phyloP scores from a whole-genome alignment of 2,113 vertebrate genomes.

The Notothenia coriiceps region DNA sequence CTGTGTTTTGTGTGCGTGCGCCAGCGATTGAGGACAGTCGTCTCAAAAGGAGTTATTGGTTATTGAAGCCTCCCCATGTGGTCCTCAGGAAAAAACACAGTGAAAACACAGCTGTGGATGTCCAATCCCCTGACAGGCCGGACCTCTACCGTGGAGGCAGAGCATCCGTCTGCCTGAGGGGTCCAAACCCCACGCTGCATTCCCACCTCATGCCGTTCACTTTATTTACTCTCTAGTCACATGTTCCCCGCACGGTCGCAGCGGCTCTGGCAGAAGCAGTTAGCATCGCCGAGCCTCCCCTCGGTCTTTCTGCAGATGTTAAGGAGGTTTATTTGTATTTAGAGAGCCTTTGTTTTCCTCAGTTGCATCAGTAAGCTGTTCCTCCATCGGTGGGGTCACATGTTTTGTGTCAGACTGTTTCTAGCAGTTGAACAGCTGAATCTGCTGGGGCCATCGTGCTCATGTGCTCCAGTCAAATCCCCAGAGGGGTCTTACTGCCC shows the following conservation, averaged over 20 bases:
- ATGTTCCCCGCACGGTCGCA: constrained; percentile 52
- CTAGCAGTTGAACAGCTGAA: constrained; percentile 57
- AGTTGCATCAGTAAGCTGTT: constrained; percentile 72
- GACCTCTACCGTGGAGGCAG: constrained; percentile 53
- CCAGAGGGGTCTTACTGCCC: constrained; percentile 21
- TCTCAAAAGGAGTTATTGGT: constrained; percentile 27
- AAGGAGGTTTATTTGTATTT: constrained; percentile 73
- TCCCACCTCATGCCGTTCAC: constrained; percentile 58
- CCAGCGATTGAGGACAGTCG: not conserved
- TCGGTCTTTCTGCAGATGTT: constrained; percentile 65
- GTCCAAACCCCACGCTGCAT: constrained; percentile 52
- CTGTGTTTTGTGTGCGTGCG: not conserved
- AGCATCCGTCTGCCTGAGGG: constrained; percentile 63
- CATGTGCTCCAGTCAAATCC: constrained; percentile 15
- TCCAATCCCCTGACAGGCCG: constrained; percentile 42
- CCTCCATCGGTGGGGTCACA: constrained; percentile 44
- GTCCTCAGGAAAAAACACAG: constrained; percentile 71
- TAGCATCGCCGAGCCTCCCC: constrained; percentile 40
- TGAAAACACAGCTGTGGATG: constrained; percentile 83
- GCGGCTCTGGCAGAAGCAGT: constrained; percentile 61
- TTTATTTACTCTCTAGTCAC: constrained; percentile 73
- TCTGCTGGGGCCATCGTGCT: constrained; percentile 16
- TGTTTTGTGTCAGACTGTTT: constrained; percentile 62
- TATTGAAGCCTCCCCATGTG: constrained; percentile 62
- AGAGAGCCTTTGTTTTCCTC: constrained; percentile 70